These are phyloP conservation scores for Neotragus moschatus DNA, from an alignment of 2,113 vertebrate genomes.

Conservation along the genomic window DNA sequence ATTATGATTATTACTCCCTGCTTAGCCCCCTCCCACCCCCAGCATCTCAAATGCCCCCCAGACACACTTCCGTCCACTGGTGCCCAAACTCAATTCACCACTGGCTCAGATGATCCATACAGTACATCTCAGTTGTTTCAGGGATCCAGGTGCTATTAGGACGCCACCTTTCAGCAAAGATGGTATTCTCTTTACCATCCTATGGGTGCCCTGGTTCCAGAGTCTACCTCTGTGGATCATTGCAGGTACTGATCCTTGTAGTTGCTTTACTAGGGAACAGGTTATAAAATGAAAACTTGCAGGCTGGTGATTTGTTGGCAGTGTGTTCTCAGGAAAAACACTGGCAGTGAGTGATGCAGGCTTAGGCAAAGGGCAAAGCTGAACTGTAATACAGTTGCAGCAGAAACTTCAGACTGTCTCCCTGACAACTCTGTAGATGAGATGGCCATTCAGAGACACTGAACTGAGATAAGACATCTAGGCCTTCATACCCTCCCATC, in stretches of 20 bases:
- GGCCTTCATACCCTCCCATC: background rate
- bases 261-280: background rate
- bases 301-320: background rate
- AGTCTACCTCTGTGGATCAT: background rate
- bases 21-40: background rate
- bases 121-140: background rate
- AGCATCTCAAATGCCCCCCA: background rate
- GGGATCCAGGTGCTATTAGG: background rate
- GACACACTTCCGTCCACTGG: background rate
- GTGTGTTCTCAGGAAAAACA: background rate
- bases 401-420: background rate
- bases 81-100: background rate
- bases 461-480: background rate
- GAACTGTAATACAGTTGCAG: background rate
- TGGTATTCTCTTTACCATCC: background rate
- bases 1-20: background rate
- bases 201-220: background rate
- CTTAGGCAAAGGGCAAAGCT: background rate
- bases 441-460: background rate
- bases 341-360: background rate
- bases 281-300: background rate
- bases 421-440: background rate
- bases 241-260: background rate
- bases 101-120: background rate
- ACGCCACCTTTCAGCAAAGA: background rate